A percentile compares a stretch with the other conserved stretches of the same genome.
Evolutionary conservation across 2,888 invertebrate species (phyloP).

Genomic region (Unio pictorum): DNA sequence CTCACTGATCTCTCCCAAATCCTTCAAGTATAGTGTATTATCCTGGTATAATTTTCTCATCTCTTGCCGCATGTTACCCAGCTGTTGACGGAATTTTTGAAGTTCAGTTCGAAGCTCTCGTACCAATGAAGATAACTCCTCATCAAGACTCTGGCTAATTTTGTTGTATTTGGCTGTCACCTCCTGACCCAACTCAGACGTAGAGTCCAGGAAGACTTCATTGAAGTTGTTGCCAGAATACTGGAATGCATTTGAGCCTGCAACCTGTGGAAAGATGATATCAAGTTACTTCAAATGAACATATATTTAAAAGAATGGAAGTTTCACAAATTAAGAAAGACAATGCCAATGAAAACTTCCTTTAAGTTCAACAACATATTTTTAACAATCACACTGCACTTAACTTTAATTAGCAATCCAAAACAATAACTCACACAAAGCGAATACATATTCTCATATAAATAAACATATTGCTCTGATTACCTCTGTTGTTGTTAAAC

Average conservation of each 20-base stretch:
- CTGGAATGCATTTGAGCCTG: conserved; percentile 19
- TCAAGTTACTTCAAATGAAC: too few species aligned
- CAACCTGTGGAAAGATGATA: too few species aligned
- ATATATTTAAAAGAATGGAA: too few species aligned
- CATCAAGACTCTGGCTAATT: conserved; percentile 40
- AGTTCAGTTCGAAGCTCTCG: conserved; percentile 36
- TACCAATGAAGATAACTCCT: conserved; percentile 42
- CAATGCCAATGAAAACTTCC: too few species aligned
- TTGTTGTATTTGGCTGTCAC: conserved; percentile 43
- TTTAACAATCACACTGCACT: too few species aligned
- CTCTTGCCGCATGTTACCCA: conserved; percentile 36
- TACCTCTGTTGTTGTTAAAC: too few species aligned
- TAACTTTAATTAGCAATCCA: too few species aligned
- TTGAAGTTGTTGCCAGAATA: conserved; percentile 24
- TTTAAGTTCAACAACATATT: too few species aligned
- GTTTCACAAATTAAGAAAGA: too few species aligned
- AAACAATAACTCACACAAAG: too few species aligned
- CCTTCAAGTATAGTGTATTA: conserved; percentile 47
- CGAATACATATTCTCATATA: too few species aligned
- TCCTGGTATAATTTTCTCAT: conserved; percentile 43
- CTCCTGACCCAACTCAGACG: conserved; percentile 29
- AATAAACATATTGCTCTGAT: too few species aligned
- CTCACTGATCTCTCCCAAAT: conserved; percentile 34
- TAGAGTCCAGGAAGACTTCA: conserved; percentile 17
- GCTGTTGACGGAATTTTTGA: conserved; percentile 20